A percentile compares a stretch with the other conserved stretches of the same genome.
Conservation (phyloP, 2,888 invertebrate genomes). For the Pyrocoelia pectoralis region DNA sequence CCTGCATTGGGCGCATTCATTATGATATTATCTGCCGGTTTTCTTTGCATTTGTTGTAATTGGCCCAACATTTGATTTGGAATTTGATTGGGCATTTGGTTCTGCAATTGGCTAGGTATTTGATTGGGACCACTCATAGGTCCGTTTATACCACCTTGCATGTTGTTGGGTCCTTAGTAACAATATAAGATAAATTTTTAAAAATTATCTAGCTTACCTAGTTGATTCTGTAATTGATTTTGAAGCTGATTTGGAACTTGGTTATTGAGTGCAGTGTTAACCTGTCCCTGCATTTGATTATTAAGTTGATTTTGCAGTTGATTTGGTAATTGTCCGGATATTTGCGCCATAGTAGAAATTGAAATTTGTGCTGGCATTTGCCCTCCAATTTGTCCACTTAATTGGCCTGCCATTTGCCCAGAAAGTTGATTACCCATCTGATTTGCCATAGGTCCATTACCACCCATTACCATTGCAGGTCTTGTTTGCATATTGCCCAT, state of each 20-base stretch:
- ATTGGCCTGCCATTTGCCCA: slow-evolving; percentile 52
- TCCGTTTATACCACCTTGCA: slow-evolving; percentile 59
- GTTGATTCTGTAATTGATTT: slow-evolving; percentile 42
- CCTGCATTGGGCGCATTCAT: slow-evolving; percentile 59
- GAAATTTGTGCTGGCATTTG: slow-evolving; percentile 59
- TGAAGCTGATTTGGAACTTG: slow-evolving; percentile 43
- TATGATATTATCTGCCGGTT: slow-evolving; percentile 53
- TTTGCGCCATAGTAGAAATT: slow-evolving; percentile 37
- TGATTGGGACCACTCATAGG: slow-evolving; percentile 57
- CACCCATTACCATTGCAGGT: slow-evolving; percentile 56
- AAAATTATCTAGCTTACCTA: slow-evolving; percentile 36
- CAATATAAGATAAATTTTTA: background rate
- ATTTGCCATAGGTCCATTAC: slow-evolving; percentile 62
- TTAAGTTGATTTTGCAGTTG: slow-evolving; percentile 42
- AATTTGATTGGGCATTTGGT: slow-evolving; percentile 56
- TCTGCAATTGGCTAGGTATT: slow-evolving; percentile 47
- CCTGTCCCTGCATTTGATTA: slow-evolving; percentile 52
- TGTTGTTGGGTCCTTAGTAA: slow-evolving; percentile 37
- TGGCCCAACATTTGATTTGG: slow-evolving; percentile 58
- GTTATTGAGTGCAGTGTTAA: slow-evolving; percentile 62
- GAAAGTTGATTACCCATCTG: slow-evolving; percentile 48
- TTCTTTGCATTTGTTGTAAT: slow-evolving; percentile 50
- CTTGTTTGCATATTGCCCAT: slow-evolving; percentile 53
- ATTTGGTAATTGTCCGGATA: slow-evolving; percentile 41
- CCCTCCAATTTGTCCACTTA: slow-evolving; percentile 58